phyloP scores from a whole-genome alignment of 2,888 invertebrate species.

The Calephelis perditalis region DNA sequence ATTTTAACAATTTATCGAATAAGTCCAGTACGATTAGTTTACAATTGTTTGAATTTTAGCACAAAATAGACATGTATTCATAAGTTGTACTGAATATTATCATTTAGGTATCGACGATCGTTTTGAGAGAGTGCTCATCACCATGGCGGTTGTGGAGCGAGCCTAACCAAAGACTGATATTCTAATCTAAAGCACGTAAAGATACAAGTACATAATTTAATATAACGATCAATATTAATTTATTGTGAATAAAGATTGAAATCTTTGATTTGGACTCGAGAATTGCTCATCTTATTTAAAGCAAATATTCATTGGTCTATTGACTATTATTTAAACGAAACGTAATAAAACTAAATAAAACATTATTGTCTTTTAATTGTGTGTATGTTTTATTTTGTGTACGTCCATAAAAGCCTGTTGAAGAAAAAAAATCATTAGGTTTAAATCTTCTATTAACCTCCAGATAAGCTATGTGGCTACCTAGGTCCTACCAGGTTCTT shows the following conservation, averaged over 20 bases:
- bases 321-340: constrained; percentile 57
- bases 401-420: too few species aligned
- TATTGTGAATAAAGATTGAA: constrained; percentile 9
- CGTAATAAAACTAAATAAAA: constrained; percentile 27
- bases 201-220: constrained; percentile 26
- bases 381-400: constrained; percentile 26
- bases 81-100: constrained; percentile 33
- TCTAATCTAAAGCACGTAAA: constrained; percentile 52
- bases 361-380: constrained; percentile 29
- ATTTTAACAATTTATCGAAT: constrained; percentile 31
- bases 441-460: too few species aligned
- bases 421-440: too few species aligned
- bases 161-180: constrained; percentile 75
- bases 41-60: constrained; percentile 44
- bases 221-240: constrained; percentile 8
- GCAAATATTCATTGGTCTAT: constrained; percentile 66
- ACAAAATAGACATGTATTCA: constrained; percentile 45
- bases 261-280: constrained; percentile 30
- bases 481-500: too few species aligned
- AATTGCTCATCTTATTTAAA: constrained; percentile 66
- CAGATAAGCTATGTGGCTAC: too few species aligned
- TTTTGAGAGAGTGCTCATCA: constrained; percentile 39
- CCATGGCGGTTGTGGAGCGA: constrained; percentile 38
- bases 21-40: constrained; percentile 38
- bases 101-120: constrained; percentile 41